Evolutionary conservation across 2,797 vertebrate genomes (phyloP).

Genomic region (Gorsachius magnificus): DNA sequence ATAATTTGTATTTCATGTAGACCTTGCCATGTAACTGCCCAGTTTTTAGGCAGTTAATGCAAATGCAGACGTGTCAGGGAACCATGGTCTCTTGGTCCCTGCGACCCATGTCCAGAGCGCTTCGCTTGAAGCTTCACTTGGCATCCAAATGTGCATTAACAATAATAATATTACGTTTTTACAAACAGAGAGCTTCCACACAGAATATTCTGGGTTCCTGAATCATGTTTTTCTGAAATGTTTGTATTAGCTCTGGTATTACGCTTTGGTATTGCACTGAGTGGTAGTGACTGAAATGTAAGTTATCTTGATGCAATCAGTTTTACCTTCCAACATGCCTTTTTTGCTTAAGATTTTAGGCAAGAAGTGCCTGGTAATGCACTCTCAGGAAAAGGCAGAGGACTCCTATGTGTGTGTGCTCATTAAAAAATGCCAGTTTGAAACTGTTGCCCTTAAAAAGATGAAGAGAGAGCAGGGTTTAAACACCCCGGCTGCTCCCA

Average conservation of each 20-base stretch:
- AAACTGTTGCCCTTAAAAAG: background rate
- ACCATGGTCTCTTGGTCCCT: background rate
- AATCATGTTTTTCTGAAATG: background rate
- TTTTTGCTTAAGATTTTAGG: background rate
- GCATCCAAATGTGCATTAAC: background rate
- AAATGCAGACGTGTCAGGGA: background rate
- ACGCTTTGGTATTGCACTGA: background rate
- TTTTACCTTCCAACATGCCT: background rate
- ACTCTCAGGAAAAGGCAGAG: background rate
- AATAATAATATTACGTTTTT: background rate
- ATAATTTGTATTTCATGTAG: background rate
- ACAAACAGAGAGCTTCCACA: background rate
- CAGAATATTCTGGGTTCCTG: background rate
- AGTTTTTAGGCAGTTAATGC: background rate
- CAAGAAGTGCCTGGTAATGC: background rate
- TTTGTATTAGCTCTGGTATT: background rate
- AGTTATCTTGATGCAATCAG: background rate
- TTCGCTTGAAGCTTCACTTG: background rate
- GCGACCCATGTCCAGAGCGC: accelerated
- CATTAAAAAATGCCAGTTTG: background rate
- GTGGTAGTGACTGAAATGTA: background rate
- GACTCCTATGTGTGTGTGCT: background rate
- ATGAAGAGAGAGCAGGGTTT: background rate
- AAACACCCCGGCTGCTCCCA: background rate
- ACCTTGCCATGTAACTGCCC: accelerated